A percentile compares a stretch with the other conserved stretches of the same genome.
phyloP scores from a whole-genome alignment of 1,140 invertebrate genomes.

The Andricus grossulariae region DNA sequence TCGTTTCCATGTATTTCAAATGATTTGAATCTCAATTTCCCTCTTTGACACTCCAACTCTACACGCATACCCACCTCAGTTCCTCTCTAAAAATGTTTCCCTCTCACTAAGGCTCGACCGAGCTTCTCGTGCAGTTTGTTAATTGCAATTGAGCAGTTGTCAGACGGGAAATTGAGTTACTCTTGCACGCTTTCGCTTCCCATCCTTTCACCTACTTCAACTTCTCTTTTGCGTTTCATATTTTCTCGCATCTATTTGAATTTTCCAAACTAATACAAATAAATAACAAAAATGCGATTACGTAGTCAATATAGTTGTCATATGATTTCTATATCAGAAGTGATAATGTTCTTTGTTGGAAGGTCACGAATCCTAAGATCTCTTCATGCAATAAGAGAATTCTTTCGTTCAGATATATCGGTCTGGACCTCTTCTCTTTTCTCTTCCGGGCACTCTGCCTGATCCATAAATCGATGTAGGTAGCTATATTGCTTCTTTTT shows the following conservation, averaged over 20 bases:
- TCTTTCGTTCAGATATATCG: slow-evolving; percentile 43
- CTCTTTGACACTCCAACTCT: slow-evolving; percentile 34
- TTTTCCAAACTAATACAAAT: neutral
- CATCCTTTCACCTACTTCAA: neutral
- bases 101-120: slow-evolving; percentile 42
- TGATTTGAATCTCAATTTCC: slow-evolving; percentile 26
- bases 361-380: slow-evolving; percentile 39
- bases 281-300: too few species aligned
- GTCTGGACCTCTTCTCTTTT: neutral
- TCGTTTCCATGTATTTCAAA: neutral
- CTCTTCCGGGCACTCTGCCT: slow-evolving; percentile 32
- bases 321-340: too few species aligned
- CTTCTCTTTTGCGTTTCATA: neutral
- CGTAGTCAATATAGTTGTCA: too few species aligned
- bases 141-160: slow-evolving; percentile 69
- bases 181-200: slow-evolving; percentile 52
- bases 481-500: slow-evolving; percentile 45
- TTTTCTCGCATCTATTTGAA: neutral
- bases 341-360: too few species aligned
- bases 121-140: slow-evolving; percentile 58
- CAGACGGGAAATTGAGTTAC: slow-evolving; percentile 65
- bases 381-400: slow-evolving; percentile 55
- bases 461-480: slow-evolving; percentile 48
- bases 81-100: slow-evolving; percentile 45
- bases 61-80: slow-evolving; percentile 16